Conservation (phyloP, 2,888 invertebrate genomes). For the Saturnia japonica region DNA sequence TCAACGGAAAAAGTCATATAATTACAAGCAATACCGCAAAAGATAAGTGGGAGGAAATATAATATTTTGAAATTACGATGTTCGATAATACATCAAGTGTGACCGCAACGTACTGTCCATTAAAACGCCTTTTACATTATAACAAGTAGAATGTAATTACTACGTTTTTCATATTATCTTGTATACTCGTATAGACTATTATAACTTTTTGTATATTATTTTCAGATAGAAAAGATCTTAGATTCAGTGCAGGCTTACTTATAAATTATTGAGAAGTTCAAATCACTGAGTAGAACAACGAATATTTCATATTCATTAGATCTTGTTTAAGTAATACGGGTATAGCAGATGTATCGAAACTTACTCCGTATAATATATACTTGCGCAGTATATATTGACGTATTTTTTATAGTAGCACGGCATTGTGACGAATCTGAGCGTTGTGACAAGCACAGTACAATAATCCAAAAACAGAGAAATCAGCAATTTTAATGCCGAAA, state of each 20-base stretch:
- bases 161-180: not conserved
- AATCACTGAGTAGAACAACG: not conserved
- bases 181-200: not conserved
- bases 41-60: constrained; percentile 60
- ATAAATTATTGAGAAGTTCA: not conserved
- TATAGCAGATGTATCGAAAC: not conserved
- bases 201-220: not conserved
- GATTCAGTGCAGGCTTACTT: not conserved
- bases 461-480: no score
- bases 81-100: constrained; percentile 52
- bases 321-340: not conserved
- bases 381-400: not conserved
- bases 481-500: no score
- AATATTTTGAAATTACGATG: constrained; percentile 59
- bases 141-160: constrained; percentile 1
- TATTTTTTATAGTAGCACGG: no score
- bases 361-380: not conserved
- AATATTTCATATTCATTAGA: not conserved
- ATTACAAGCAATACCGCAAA: constrained; percentile 63
- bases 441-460: no score
- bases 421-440: no score
- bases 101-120: constrained; percentile 49
- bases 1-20: constrained; percentile 53
- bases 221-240: no score
- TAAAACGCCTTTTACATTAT: not conserved